Evolutionary conservation across 1,140 invertebrate species (phyloP).

Genomic region (Tetramorium alpestre): DNA sequence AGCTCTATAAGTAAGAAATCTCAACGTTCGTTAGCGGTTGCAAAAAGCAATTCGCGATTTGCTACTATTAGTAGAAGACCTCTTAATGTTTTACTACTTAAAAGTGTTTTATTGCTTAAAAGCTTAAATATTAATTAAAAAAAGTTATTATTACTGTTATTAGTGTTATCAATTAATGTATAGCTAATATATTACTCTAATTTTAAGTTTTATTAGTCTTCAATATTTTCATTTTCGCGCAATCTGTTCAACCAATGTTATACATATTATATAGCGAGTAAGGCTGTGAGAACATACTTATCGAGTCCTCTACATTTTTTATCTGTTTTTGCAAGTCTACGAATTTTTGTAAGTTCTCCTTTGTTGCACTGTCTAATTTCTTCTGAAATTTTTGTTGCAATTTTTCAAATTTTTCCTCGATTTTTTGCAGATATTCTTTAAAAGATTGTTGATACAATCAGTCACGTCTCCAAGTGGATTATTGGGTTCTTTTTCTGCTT

Average conservation of each 20-base stretch:
- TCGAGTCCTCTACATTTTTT: background rate
- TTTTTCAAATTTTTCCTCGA: background rate
- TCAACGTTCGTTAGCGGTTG: no score
- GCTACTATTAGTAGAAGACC: no score
- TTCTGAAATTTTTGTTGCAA: background rate
- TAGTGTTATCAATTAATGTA: no score
- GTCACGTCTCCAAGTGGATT: background rate
- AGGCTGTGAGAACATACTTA: background rate
- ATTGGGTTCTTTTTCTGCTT: background rate
- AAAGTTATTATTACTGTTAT: no score
- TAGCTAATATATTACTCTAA: no score
- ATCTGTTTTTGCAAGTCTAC: background rate
- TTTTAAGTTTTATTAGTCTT: no score
- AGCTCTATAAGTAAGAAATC: no score
- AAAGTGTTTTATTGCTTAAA: no score
- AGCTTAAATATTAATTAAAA: no score
- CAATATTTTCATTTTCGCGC: background rate
- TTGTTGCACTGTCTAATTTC: background rate
- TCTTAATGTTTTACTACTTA: no score
- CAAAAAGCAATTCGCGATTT: no score
- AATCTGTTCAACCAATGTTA: conserved; percentile 12
- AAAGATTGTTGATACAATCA: background rate
- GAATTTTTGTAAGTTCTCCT: background rate
- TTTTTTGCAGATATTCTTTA: background rate
- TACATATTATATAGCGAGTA: background rate